A percentile compares a stretch with the other conserved stretches of the same genome.
Evolutionary conservation across 37 sponge, comb jelly and placozoan species (phyloP).

Genomic region (Diacarnus erythraeanus): DNA sequence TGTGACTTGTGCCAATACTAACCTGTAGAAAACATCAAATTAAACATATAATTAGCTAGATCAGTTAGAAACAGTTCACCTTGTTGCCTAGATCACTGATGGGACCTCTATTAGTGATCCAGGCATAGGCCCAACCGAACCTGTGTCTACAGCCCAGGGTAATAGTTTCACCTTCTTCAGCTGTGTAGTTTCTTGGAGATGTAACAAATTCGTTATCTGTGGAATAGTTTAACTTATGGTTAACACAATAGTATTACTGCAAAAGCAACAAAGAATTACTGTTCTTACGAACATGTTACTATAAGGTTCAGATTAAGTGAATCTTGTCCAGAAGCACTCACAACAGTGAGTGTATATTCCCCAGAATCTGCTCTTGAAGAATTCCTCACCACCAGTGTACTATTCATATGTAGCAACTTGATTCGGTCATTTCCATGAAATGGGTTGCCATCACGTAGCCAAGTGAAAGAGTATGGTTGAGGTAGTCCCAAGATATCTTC

Average conservation of each 20-base stretch:
- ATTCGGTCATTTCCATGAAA: conserved; percentile 11
- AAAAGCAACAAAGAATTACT: not conserved
- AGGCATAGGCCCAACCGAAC: conserved; percentile 25
- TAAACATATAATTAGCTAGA: no score
- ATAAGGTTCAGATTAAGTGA: not conserved
- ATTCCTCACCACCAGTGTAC: conserved; percentile 1
- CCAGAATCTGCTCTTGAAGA: conserved; percentile 16
- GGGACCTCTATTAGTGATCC: not conserved
- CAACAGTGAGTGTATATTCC: not conserved
- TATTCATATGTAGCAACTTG: not conserved
- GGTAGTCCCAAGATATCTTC: not conserved
- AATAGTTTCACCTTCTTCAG: not conserved
- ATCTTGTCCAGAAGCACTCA: not conserved
- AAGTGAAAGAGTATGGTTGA: not conserved
- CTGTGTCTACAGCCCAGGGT: conserved; percentile 7
- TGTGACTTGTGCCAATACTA: not conserved
- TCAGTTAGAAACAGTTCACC: no score
- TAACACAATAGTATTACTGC: no score
- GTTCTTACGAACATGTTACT: conserved; percentile 16
- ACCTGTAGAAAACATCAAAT: not conserved
- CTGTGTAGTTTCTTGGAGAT: not conserved
- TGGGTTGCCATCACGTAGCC: not conserved
- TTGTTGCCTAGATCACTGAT: conserved; percentile 1
- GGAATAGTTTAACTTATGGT: not conserved
- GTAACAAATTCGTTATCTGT: conserved; percentile 14